Base-by-base conservation (phyloP, 2,113 vertebrate species). In the Mormyrus iriodes region DNA sequence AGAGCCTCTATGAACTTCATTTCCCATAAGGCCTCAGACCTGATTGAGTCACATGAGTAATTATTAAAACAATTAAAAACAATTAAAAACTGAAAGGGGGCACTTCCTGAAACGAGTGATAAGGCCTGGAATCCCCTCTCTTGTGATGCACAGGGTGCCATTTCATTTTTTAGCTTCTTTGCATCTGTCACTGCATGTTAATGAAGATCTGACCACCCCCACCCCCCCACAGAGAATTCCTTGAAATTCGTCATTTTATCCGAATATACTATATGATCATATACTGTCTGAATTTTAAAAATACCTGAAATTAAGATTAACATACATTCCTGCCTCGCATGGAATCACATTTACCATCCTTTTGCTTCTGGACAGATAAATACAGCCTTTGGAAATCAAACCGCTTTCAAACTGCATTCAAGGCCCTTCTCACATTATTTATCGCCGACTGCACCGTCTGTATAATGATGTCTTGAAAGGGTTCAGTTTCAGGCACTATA, bases 361-460 rank as follows among this genome's bases (percentile, higher is more conserved):
- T 49, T 52, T 44, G 44, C n/a, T 21, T 90, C 55, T 42, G 51
- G 39, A 89, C 86, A 83, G 44, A 86, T 21, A 88, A 87, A 89
- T 86, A 88, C 86, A 58, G 88, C 44, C 79, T 31, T 44, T 89
- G 27, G 46, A 31, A 53, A 65, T 51, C 58, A 85, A 87, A 87
- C 69, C 69, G 48, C 52, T 89, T 90, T 84, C 83, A 21, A 52
- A 79, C 53, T 91, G n/a, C n/a, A n/a, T n/a, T n/a, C n/a, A n/a
- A n/a, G n/a, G n/a, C n/a, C n/a, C 82, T 88, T 48, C 21, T 39
- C 46, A 21, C 65, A 87, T 58, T 83, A 51, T 88, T 49, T 86
- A 82, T 58, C 44, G 35, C 8, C 51, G 52, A 55, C 46, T 31
- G 61, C 27, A 19, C 58, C n/a, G 27, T 42, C 89, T 42, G 4